Evolutionary conservation across 2,797 vertebrate genomes (phyloP).

Genomic region (Remorina albescens): DNA sequence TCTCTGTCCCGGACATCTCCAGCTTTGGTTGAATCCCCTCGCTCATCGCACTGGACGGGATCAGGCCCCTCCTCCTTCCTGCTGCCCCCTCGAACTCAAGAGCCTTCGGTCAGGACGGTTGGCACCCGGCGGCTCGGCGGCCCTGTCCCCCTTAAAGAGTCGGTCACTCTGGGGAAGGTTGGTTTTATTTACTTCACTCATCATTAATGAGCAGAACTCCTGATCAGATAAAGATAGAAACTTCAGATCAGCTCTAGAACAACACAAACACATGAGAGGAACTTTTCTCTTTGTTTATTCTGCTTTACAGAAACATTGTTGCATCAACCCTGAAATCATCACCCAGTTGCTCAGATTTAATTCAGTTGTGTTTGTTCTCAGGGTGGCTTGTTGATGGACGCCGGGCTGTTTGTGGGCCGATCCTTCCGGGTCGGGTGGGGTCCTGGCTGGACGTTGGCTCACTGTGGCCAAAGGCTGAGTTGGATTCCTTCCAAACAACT

Average conservation of each 20-base stretch:
- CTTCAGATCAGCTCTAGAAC: too few relatives aligned
- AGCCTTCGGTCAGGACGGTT: constrained; percentile 86
- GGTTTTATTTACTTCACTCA: constrained; percentile 16
- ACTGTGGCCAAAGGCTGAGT: constrained; percentile 85
- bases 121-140: constrained; percentile 85
- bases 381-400: constrained; percentile 91
- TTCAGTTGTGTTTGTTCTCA: constrained; percentile 52
- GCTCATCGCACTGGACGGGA: constrained; percentile 69
- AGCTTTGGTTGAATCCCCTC: neutral
- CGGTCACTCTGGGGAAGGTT: constrained; percentile 84
- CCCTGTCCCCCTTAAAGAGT: constrained; percentile 85
- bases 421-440: constrained; percentile 96
- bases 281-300: too few relatives aligned
- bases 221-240: too few relatives aligned
- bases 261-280: too few relatives aligned
- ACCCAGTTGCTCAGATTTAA: too few relatives aligned
- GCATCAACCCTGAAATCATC: too few relatives aligned
- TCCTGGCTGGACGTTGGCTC: constrained; percentile 90
- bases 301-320: too few relatives aligned
- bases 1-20: constrained; percentile 43
- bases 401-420: constrained; percentile 90
- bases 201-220: too few relatives aligned
- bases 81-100: constrained; percentile 78
- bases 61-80: constrained; percentile 77
- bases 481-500: constrained; percentile 17